A percentile compares a stretch with the other conserved stretches of the same genome.
Evolutionary conservation across 2,113 vertebrate genomes (phyloP).

Genomic region (Hippoglossus stenolepis): DNA sequence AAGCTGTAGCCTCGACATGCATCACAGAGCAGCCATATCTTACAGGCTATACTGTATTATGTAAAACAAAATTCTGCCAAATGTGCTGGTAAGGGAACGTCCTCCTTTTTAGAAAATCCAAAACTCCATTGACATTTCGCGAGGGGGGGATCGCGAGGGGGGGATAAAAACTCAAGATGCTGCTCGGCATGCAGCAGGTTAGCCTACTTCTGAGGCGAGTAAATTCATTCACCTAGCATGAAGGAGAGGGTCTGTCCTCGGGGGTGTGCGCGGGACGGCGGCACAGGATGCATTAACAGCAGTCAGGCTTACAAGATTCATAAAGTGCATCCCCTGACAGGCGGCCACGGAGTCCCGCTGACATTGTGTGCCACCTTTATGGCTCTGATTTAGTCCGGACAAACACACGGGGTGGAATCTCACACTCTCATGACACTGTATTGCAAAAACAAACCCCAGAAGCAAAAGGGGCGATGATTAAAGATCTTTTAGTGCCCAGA

Average conservation of each 20-base stretch:
- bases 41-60: slow-evolving; percentile 15
- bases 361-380: slow-evolving; percentile 45
- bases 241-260: slow-evolving; percentile 54
- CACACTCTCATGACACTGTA: slow-evolving; percentile 1
- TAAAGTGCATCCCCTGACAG: slow-evolving; percentile 65
- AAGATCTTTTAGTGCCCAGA: background rate
- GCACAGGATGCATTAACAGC: slow-evolving; percentile 67
- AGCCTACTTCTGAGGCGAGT: slow-evolving; percentile 51
- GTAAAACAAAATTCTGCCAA: slow-evolving; percentile 18
- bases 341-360: slow-evolving; percentile 40
- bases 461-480: background rate
- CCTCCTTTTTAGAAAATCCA: slow-evolving; percentile 35
- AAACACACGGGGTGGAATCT: slow-evolving; percentile 12
- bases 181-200: slow-evolving; percentile 23
- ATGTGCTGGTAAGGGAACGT: slow-evolving; percentile 7
- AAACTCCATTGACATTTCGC: slow-evolving; percentile 16
- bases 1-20: slow-evolving; percentile 39
- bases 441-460: background rate
- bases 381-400: slow-evolving; percentile 20
- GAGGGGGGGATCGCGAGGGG: background rate
- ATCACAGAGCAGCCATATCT: slow-evolving; percentile 39
- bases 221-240: slow-evolving; percentile 58
- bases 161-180: slow-evolving; percentile 10
- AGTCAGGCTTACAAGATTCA: slow-evolving; percentile 63
- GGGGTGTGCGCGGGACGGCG: slow-evolving; percentile 50